Evolutionary conservation across 2,113 vertebrate genomes (phyloP), one percentile per base, ranked within the genome.

Genomic region (Eonycteris spelaea): DNA sequence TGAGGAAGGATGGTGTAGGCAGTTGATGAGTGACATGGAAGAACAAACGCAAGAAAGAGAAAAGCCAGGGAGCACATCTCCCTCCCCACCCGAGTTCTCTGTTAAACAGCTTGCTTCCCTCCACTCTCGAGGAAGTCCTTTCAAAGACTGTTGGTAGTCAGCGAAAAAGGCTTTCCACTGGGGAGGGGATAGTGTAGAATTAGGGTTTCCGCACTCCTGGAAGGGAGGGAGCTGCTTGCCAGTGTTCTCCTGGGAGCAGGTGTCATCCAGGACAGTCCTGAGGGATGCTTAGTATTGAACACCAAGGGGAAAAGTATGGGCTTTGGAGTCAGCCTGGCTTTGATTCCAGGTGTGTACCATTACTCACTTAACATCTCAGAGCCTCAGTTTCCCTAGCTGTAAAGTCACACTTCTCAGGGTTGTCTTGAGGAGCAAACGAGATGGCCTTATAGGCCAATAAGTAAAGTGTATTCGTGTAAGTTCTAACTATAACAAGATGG

Each of bases 281-380:
- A 61, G 43, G 28, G 24, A 2, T 19, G 77, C 1, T 22, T 0
- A 18, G 43, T 1, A 7, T n/a, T 1, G 0, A 10, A 38, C 40
- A 55, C 28, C 22, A 35, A 90, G 14, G 4, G 33, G 59, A 82
- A 68, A 78, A 18, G 7, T 12, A 0, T 0, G 5, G 22, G 9
- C 19, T 65, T 48, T 30, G 48, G 40, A 30, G 53, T 48, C 83
- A 86, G 55, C 24, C 51, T 94, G 19, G 38, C 57, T 80, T 70
- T 84, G 38, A 53, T 35, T 35, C 38, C n/a, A 22, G 57, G 19
- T 70, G 19, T 38, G 38, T 38, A 24, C 0, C 35, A 8, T 26
- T 19, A 33, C 30, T 83, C 28, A 80, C 9, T 43, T 15, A 21
- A 35, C 14, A 33, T 59, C 48, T 84, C 45, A 12, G 11, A 43